These are phyloP conservation scores for Pollenia labialis DNA, from an alignment of 2,888 invertebrate species.

Conservation along the genomic window DNA sequence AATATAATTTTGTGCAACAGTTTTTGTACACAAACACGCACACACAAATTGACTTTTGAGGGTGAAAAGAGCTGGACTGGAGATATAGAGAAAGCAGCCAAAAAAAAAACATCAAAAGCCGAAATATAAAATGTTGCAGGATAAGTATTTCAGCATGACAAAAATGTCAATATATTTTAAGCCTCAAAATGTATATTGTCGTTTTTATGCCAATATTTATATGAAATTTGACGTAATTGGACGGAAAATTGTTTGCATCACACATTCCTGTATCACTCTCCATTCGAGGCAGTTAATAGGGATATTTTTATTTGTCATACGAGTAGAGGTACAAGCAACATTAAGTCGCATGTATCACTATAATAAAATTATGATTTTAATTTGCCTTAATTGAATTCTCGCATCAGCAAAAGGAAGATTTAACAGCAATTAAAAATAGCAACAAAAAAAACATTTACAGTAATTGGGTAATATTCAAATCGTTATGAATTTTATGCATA, in stretches of 20 bases:
- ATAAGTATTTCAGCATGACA: slow-evolving; percentile 5
- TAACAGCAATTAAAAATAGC: slow-evolving; percentile 7
- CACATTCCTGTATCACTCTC: no score
- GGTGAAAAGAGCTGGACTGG: background rate
- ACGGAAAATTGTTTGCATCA: no score
- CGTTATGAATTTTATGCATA: slow-evolving; percentile 27
- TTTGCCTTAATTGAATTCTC: slow-evolving; percentile 73
- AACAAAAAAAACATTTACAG: slow-evolving; percentile 5
- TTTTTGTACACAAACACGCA: slow-evolving; percentile 65
- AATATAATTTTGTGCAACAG: slow-evolving; percentile 80
- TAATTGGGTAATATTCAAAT: slow-evolving; percentile 46
- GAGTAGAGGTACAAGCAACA: background rate
- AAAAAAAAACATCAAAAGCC: no score
- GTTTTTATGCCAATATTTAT: no score
- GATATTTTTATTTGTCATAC: slow-evolving; percentile 21
- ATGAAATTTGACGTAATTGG: no score
- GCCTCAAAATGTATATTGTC: no score
- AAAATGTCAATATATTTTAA: background rate
- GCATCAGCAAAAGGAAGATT: slow-evolving; percentile 20
- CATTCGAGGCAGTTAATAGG: no score
- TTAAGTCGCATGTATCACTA: slow-evolving; percentile 34
- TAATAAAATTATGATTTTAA: slow-evolving; percentile 72
- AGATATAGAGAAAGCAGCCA: no score
- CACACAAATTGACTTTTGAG: background rate
- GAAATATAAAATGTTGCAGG: no score